A percentile compares a stretch with the other conserved stretches of the same genome.
phyloP scores from a whole-genome alignment of 2,888 invertebrate genomes.

The Dasysyrphus tricinctus region DNA sequence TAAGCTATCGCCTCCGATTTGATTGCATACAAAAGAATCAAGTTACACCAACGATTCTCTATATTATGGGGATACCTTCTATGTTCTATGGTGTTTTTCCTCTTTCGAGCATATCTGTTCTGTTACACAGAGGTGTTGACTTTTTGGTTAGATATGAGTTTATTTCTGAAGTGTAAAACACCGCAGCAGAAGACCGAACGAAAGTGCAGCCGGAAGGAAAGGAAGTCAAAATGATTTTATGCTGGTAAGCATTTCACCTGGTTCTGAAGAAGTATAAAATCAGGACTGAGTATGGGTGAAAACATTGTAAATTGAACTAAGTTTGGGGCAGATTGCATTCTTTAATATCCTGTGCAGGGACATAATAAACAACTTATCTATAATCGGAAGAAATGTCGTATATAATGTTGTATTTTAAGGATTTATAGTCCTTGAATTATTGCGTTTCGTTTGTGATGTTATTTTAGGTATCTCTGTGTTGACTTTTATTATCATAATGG shows the following conservation, averaged over 20 bases:
- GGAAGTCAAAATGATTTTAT: constrained; percentile 73
- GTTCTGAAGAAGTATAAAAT: neutral
- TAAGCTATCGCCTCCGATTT: constrained; percentile 70
- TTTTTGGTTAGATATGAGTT: constrained; percentile 42
- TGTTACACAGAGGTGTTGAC: constrained; percentile 57
- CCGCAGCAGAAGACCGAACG: neutral
- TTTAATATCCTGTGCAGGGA: constrained; percentile 75
- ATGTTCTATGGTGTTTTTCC: neutral
- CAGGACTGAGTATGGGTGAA: neutral
- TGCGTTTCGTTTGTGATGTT: constrained; percentile 9
- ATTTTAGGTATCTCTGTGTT: neutral
- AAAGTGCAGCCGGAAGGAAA: constrained; percentile 60
- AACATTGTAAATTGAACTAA: constrained; percentile 27
- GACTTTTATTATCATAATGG: neutral
- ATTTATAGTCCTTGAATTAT: constrained; percentile 55
- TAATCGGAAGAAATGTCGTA: constrained; percentile 67
- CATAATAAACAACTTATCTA: constrained; percentile 72
- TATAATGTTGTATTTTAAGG: constrained; percentile 55
- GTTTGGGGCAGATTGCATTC: constrained; percentile 62
- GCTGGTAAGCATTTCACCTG: constrained; percentile 64
- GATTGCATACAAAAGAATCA: constrained; percentile 74
- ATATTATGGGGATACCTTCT: neutral
- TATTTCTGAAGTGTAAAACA: constrained; percentile 25
- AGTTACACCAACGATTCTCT: constrained; percentile 40
- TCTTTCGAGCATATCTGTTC: constrained; percentile 20